Evolutionary conservation across 2,888 invertebrate species (phyloP).

Genomic region (Macrosiphum euphorbiae): DNA sequence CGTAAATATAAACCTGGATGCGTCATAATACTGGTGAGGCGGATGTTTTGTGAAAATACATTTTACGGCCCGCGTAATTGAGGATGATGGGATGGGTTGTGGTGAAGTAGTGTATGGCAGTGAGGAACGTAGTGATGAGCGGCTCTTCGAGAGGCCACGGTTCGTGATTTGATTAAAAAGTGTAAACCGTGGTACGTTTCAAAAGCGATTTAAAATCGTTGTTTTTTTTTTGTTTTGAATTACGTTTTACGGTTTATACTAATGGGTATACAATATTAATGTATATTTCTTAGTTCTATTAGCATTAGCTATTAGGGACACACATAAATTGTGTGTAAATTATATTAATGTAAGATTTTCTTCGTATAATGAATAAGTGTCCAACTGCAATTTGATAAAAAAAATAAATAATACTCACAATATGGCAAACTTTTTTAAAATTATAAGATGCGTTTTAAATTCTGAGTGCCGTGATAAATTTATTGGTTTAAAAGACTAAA

Average conservation of each 20-base stretch:
- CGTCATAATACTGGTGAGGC: not conserved
- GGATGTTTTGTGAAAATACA: constrained; percentile 31
- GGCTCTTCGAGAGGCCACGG: not conserved
- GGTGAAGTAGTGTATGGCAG: not conserved
- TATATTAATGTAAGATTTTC: not conserved
- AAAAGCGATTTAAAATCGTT: not conserved
- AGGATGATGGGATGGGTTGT: not conserved
- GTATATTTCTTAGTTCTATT: no score
- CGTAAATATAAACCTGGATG: constrained; percentile 33
- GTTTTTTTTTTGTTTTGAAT: not conserved
- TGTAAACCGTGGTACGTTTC: not conserved
- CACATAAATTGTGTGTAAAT: no score
- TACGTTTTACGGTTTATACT: not conserved
- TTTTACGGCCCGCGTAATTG: not conserved
- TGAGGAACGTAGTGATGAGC: not conserved
- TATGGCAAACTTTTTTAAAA: not conserved
- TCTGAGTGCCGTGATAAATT: not conserved
- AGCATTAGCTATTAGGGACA: no score
- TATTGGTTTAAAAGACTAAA: not conserved
- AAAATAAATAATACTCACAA: not conserved
- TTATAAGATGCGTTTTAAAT: not conserved
- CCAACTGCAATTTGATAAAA: not conserved
- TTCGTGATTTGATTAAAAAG: constrained; percentile 1
- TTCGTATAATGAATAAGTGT: not conserved
- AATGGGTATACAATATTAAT: no score